Base-by-base conservation (phyloP, 2,888 invertebrate genomes). In the Ephialtes manifestator region DNA sequence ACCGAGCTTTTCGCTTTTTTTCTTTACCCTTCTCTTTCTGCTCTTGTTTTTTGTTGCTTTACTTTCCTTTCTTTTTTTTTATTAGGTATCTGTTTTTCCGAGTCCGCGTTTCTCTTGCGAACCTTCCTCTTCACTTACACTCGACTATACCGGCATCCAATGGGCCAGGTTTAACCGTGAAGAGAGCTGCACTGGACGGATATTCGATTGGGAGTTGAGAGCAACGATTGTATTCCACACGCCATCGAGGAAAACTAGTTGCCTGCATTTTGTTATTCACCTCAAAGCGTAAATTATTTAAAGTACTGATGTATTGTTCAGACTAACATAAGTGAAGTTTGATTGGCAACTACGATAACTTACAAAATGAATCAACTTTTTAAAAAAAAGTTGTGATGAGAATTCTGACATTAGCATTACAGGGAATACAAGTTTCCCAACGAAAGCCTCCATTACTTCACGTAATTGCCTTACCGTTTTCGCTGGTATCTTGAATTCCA, bases 201-300 rank as follows among this genome's bases (percentile, higher is more conserved):
- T 83, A 80, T 84, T 77, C 80, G 80, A 84, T 85, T 85, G 85
- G 76, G 85, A 76, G 80, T 81, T 77, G 74, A 77, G 70, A 65
- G 65, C 79, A 48, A 39, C 81, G 85, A 87, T 84, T 84, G 84
- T 77, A 82, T 87, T 82, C 63, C 63, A 51, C 76, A 55, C 20
- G 43, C n/a, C 58, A 55, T 31, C 67, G 10, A 24, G 28, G 18
- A 31, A 71, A 81, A 31, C 74, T 67, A 39, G 70, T 68, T 75
- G 31, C 72, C 72, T 53, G 65, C 13, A n/a, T 55, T 46, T 72
- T 10, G 39, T 75, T 81, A 20, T 35, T 11, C 20, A 18, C 60
- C 43, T 13, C n/a, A 13, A 18, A 18, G 1, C 15, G 35, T 63
- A 7, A 8, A 43, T 65, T 18, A 10, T 8, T 10, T 11, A 11